phyloP scores from a whole-genome alignment of 2,797 vertebrate genomes.

The Arremon aurantiirostris region DNA sequence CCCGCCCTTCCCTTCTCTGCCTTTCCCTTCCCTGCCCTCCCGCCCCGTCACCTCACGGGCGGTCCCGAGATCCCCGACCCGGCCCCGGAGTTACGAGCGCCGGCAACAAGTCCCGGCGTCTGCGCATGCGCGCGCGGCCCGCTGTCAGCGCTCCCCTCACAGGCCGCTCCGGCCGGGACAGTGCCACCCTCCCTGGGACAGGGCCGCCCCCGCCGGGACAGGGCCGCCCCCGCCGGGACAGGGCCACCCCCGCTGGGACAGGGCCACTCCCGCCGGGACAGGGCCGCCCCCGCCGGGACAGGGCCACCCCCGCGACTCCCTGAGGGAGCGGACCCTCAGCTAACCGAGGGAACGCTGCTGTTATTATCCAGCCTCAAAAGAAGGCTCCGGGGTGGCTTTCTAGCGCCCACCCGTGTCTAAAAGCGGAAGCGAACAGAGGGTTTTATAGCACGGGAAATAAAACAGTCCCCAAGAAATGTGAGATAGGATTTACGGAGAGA shows the following conservation, averaged over 20 bases:
- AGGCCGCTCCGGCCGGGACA: too few relatives aligned
- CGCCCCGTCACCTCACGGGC: not conserved
- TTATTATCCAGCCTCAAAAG: not conserved
- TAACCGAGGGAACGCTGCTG: not conserved
- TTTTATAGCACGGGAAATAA: not conserved
- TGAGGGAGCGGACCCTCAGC: not conserved
- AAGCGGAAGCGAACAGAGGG: not conserved
- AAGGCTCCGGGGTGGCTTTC: too few relatives aligned
- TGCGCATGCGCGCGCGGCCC: not conserved
- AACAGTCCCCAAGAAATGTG: not conserved
- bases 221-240: accelerated
- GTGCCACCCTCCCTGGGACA: too few relatives aligned
- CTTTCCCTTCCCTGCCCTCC: not conserved
- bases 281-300: too few relatives aligned
- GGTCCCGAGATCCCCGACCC: not conserved
- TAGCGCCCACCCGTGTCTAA: not conserved
- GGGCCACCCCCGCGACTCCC: not conserved
- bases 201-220: accelerated
- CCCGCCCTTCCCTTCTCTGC: not conserved
- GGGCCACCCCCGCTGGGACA: accelerated
- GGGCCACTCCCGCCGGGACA: too few relatives aligned
- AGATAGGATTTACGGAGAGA: not conserved
- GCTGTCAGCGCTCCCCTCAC: not conserved
- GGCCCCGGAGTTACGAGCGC: not conserved
- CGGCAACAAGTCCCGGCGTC: not conserved